Conservation (phyloP, 2,113 vertebrate genomes). For the Calidris pygmaea region DNA sequence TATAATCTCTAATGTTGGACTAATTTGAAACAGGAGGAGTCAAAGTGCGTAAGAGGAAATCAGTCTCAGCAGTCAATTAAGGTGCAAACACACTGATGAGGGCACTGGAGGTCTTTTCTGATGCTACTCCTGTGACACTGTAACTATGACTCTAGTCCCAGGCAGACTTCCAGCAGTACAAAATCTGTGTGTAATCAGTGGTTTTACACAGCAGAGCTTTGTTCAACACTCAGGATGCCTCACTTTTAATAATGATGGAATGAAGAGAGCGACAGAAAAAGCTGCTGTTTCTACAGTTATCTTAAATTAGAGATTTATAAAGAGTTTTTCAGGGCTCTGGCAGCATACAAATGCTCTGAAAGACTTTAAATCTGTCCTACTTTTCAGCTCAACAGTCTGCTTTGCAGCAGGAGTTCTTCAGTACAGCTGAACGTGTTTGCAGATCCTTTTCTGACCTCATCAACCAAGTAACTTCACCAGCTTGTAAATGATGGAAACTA, state of each 20-base stretch:
- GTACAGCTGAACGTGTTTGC: constrained; percentile 72
- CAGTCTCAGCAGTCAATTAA: not conserved
- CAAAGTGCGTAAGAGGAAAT: not conserved
- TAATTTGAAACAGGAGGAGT: not conserved
- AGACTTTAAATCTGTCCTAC: not conserved
- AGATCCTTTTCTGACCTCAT: constrained; percentile 77
- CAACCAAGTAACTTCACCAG: constrained; percentile 60
- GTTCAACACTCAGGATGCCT: not conserved
- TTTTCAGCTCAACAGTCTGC: constrained; percentile 68
- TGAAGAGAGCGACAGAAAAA: not conserved
- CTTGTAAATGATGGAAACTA: constrained; percentile 35
- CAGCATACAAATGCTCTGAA: not conserved
- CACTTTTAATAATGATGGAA: not conserved
- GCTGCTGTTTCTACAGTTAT: not conserved
- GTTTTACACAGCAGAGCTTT: not conserved
- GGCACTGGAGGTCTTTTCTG: not conserved
- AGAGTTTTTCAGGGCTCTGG: not conserved
- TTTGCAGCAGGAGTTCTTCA: constrained; percentile 66
- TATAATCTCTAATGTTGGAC: not conserved
- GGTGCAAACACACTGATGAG: not conserved
- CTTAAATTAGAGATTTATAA: not conserved
- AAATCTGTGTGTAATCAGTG: not conserved
- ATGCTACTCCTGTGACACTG: not conserved
- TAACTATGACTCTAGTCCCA: not conserved
- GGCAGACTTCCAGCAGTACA: not conserved